phyloP scores from a whole-genome alignment of 1,140 invertebrate species.

The Polypedilum pembai region DNA sequence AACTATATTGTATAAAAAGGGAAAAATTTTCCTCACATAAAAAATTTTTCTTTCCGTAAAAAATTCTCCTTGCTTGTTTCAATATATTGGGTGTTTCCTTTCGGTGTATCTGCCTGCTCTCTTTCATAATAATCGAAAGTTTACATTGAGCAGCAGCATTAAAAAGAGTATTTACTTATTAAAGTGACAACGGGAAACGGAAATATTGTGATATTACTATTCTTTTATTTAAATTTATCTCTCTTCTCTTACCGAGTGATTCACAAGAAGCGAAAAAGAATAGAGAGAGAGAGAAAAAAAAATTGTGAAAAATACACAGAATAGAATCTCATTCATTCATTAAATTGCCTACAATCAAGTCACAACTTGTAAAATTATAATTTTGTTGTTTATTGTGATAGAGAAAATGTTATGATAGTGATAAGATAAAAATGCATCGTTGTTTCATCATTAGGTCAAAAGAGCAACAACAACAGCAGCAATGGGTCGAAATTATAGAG shows the following conservation, averaged over 20 bases:
- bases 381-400: not conserved
- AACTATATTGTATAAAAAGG: not conserved
- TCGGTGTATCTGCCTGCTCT: not conserved
- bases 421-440: conserved; percentile 18
- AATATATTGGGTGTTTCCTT: conserved; percentile 8
- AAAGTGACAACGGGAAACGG: not conserved
- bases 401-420: not conserved
- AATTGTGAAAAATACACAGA: not conserved
- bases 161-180: not conserved
- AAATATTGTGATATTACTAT: conserved; percentile 5
- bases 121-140: not conserved
- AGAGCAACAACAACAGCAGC: conserved; percentile 40
- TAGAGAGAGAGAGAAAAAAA: too few species aligned
- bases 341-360: not conserved
- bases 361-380: not conserved
- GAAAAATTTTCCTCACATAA: conserved; percentile 7
- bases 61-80: not conserved
- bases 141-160: not conserved
- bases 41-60: not conserved
- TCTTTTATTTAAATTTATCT: conserved; percentile 2
- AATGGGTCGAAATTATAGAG: conserved; percentile 99
- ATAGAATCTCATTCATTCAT: conserved; percentile 14
- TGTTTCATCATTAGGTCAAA: conserved; percentile 19
- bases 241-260: not conserved
- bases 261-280: not conserved